phyloP scores from a whole-genome alignment of 2,797 vertebrate species.

The Loris lydekkerianus region DNA sequence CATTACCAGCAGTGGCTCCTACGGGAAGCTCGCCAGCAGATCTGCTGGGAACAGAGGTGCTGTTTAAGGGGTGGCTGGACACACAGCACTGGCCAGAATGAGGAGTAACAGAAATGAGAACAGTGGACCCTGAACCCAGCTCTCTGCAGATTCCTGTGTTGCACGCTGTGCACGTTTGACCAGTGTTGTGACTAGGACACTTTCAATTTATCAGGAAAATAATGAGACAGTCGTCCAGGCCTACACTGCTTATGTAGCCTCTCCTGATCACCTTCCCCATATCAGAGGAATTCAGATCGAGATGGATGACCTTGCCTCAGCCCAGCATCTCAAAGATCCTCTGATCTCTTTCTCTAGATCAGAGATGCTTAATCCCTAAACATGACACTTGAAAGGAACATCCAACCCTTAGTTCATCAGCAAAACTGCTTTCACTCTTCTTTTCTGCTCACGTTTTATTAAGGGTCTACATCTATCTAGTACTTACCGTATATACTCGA shows the following conservation, averaged over 20 bases:
- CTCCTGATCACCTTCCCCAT: neutral
- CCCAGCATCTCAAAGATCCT: neutral
- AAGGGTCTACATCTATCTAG: neutral
- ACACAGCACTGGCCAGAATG: neutral
- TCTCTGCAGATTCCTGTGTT: neutral
- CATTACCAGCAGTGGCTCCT: neutral
- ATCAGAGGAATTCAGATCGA: neutral
- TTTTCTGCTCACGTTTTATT: neutral
- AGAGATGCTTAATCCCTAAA: slow-evolving; percentile 59
- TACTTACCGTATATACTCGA: neutral
- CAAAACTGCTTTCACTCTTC: neutral
- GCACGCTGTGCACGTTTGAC: neutral
- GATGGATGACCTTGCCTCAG: neutral
- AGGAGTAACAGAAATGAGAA: neutral
- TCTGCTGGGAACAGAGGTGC: neutral
- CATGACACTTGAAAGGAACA: slow-evolving; percentile 58
- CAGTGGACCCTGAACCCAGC: neutral
- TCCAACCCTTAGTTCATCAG: slow-evolving; percentile 47
- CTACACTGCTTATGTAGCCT: neutral
- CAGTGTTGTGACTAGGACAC: neutral
- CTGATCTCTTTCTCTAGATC: slow-evolving; percentile 50
- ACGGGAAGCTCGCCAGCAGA: neutral
- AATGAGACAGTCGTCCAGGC: neutral
- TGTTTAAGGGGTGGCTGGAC: neutral
- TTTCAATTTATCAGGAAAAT: neutral